Evolutionary conservation across 2,888 invertebrate genomes (phyloP).

Genomic region (Ornithoptera alexandrae): DNA sequence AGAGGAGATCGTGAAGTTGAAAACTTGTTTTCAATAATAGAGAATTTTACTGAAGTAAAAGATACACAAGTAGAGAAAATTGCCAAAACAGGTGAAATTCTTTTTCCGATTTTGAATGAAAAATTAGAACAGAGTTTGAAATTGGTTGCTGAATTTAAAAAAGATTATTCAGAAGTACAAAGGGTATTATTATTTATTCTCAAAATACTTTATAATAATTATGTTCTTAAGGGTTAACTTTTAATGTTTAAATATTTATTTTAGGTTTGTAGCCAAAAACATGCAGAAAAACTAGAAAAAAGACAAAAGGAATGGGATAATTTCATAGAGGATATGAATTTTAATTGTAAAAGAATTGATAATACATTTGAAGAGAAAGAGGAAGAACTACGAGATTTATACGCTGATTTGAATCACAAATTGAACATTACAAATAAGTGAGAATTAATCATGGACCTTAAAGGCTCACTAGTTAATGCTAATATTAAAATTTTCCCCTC

Average conservation of each 20-base stretch:
- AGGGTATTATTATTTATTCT: conserved; percentile 62
- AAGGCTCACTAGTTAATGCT: conserved; percentile 82
- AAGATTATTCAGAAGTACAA: conserved; percentile 78
- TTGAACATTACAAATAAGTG: conserved; percentile 78
- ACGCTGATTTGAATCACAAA: conserved; percentile 87
- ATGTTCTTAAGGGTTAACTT: no score
- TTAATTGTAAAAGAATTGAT: conserved; percentile 87
- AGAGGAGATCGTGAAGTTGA: conserved; percentile 90
- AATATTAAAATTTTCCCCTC: conserved; percentile 83
- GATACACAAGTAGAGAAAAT: conserved; percentile 86
- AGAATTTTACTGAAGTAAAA: conserved; percentile 87
- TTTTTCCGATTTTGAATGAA: conserved; percentile 81
- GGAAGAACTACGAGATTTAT: conserved; percentile 86
- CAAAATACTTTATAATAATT: conserved; percentile 16
- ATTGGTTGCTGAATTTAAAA: conserved; percentile 81
- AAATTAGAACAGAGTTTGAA: conserved; percentile 83
- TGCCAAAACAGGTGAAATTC: conserved; percentile 80
- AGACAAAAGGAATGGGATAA: conserved; percentile 83
- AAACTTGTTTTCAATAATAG: conserved; percentile 86
- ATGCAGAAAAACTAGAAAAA: conserved; percentile 53
- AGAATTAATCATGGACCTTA: conserved; percentile 68
- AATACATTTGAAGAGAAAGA: conserved; percentile 89
- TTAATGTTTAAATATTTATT: conserved; percentile 33
- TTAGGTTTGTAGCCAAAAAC: conserved; percentile 51
- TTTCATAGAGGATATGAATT: conserved; percentile 89